A percentile compares a stretch with the other conserved stretches of the same genome.
phyloP scores from a whole-genome alignment of 2,888 invertebrate genomes.

The Nudaria mundana region DNA sequence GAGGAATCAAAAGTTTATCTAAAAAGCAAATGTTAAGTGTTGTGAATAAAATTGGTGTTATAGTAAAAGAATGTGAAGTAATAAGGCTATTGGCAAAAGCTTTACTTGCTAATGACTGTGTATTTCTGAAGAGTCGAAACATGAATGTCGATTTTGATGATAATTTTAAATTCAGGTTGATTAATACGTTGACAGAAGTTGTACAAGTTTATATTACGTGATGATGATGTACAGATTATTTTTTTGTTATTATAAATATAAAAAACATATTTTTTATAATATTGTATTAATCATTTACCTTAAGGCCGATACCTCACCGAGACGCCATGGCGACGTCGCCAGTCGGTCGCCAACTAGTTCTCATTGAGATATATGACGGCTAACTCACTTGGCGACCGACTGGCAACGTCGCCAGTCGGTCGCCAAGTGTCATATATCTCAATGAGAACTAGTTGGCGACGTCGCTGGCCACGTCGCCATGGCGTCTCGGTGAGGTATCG shows the following conservation, averaged over 20 bases:
- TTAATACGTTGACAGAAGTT: slow-evolving; percentile 41
- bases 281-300: background rate
- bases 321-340: too few relatives aligned
- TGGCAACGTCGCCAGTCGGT: too few relatives aligned
- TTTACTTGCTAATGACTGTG: slow-evolving; percentile 43
- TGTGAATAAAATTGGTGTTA: slow-evolving; percentile 41
- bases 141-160: slow-evolving; percentile 17
- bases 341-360: too few relatives aligned
- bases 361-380: too few relatives aligned
- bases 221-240: slow-evolving; percentile 2
- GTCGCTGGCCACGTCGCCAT: too few relatives aligned
- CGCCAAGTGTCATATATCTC: too few relatives aligned
- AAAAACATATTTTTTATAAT: background rate
- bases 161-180: slow-evolving; percentile 30
- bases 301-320: too few relatives aligned
- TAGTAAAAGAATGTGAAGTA: slow-evolving; percentile 39
- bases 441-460: too few relatives aligned
- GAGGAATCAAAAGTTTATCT: slow-evolving; percentile 53
- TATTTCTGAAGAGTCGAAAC: slow-evolving; percentile 48
- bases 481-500: too few relatives aligned
- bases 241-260: slow-evolving; percentile 1
- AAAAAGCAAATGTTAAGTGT: slow-evolving; percentile 56
- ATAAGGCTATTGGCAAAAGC: slow-evolving; percentile 50
- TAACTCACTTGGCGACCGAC: too few relatives aligned
- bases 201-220: slow-evolving; percentile 46